Conservation (phyloP, 2,113 vertebrate genomes). For the Cottus gobio region DNA sequence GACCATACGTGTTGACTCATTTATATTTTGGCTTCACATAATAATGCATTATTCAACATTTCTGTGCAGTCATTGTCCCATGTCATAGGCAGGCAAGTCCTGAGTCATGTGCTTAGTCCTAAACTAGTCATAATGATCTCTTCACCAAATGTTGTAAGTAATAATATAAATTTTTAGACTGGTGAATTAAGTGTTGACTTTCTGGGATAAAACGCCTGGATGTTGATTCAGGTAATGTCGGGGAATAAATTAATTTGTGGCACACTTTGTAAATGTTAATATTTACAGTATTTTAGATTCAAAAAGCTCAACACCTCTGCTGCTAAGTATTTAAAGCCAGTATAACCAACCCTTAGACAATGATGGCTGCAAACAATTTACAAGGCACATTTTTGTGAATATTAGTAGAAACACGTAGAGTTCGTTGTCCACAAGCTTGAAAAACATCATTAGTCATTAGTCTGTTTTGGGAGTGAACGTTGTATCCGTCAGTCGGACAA, state of each 20-base stretch:
- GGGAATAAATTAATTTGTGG: not conserved
- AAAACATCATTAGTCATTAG: slow-evolving; percentile 23
- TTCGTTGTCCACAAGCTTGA: not conserved
- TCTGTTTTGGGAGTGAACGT: slow-evolving; percentile 34
- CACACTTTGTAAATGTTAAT: not conserved
- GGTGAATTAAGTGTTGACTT: not conserved
- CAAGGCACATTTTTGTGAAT: not conserved
- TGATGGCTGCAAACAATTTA: not conserved
- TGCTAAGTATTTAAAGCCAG: not conserved
- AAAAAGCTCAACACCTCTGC: not conserved
- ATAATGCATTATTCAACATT: not conserved
- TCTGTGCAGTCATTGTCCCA: not conserved
- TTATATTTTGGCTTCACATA: not conserved
- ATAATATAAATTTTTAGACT: not conserved
- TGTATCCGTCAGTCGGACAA: slow-evolving; percentile 43
- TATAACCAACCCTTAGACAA: not conserved
- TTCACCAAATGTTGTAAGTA: not conserved
- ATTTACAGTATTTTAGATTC: not conserved
- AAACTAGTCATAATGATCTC: not conserved
- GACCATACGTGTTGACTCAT: not conserved
- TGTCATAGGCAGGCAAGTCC: not conserved
- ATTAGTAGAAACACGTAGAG: slow-evolving; percentile 4
- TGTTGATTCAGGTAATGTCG: not conserved
- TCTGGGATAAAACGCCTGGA: no score
- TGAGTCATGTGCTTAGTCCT: not conserved